Base-by-base conservation (phyloP, 2,797 vertebrate species). In the Chelon auratus region DNA sequence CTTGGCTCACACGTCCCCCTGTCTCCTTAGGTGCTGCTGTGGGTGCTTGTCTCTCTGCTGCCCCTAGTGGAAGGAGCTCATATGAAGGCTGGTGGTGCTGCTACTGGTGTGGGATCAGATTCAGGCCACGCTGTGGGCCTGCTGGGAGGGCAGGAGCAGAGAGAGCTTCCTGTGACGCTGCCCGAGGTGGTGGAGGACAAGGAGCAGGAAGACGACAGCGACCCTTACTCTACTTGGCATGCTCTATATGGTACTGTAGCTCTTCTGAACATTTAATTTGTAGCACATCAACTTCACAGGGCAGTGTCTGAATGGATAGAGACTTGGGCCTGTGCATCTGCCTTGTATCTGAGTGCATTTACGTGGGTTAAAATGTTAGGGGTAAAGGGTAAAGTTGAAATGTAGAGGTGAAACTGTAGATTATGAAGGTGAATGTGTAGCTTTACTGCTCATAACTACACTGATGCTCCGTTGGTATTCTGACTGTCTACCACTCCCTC, bases 31-130 rank as follows among this genome's bases (percentile, higher is more conserved):
- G 91, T 94, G 89, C 83, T 94, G 78, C 83, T 93, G 51, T 94
- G 92, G 92, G 84, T 93, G 75, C 84, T 94, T 30, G 78, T 94
- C 58, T 93, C 90, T 86, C 79, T 95, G 80, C 81, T 95, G 89
- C 92, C 94, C 65, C 82, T 93, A 13, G 93, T 91, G 63, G 90
- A 92, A 15, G 94, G 93, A 72, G 92, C 87, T 68, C 85, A 83
- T 10, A 61, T 90, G 79, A 89, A 78, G 22, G 62, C 65, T 4
- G 62, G 45, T 43, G 65, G 62, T 14, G 68, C 75, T 14, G 65
- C 64, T 14, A 66, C 75, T 14, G 80, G 58, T 24, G 68, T 42
- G 26, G 87, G 77, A 43, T 80, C 87, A 64, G 87, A 90, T 56
- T 75, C 84, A 0, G 86, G 83, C 52, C 88, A 22, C 1, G 65